Evolutionary conservation across 2,113 vertebrate species (phyloP).

Genomic region (Seriola aureovittata): DNA sequence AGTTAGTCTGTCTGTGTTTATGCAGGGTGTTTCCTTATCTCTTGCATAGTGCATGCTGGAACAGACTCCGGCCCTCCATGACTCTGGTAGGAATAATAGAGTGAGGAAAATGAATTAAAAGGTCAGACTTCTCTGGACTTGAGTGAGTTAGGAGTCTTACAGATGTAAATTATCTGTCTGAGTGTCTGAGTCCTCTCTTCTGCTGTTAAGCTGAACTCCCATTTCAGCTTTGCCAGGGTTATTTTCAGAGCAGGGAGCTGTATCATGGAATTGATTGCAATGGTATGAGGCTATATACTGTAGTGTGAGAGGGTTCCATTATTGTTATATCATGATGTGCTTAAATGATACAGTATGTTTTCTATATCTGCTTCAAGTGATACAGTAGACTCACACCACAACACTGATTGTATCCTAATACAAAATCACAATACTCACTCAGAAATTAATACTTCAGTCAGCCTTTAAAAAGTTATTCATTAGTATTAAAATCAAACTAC

Average conservation of each 20-base stretch:
- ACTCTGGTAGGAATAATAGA: background rate
- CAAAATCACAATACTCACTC: too few relatives aligned
- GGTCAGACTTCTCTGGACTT: constrained; percentile 14
- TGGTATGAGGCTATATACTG: background rate
- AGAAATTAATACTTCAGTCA: too few relatives aligned
- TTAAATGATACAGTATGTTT: background rate
- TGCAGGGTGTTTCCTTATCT: constrained; percentile 35
- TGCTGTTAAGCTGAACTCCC: background rate
- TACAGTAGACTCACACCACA: too few relatives aligned
- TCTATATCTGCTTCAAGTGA: too few relatives aligned
- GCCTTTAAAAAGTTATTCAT: too few relatives aligned
- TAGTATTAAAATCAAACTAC: too few relatives aligned
- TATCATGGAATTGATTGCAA: constrained; percentile 9
- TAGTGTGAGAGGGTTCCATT: background rate
- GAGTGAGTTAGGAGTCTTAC: background rate
- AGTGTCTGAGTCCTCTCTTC: background rate
- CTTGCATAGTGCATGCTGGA: constrained; percentile 8
- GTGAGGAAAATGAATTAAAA: constrained; percentile 9
- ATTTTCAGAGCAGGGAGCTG: constrained; percentile 17
- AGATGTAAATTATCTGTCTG: constrained; percentile 12
- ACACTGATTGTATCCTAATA: too few relatives aligned
- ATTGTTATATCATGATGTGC: too few relatives aligned
- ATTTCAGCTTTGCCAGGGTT: background rate
- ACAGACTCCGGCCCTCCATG: background rate
- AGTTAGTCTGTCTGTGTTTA: constrained; percentile 39